Evolutionary conservation across 2,888 invertebrate species (phyloP).

Genomic region (Drymonia ruficornis): DNA sequence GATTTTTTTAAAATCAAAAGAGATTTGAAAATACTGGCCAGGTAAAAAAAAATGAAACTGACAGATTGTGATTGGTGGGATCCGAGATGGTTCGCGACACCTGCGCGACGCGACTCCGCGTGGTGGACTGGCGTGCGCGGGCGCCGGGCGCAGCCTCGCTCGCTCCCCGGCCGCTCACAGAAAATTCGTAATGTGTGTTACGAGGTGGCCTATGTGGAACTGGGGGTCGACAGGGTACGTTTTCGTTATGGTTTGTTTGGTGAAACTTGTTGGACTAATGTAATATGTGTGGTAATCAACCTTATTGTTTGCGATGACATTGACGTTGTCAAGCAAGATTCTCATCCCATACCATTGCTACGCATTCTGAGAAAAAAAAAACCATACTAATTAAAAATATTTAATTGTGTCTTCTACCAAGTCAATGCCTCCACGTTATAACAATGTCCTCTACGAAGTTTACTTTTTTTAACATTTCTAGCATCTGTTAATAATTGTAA

Average conservation of each 20-base stretch:
- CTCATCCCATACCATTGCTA: too few relatives aligned
- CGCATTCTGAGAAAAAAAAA: too few relatives aligned
- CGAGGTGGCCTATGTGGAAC: slow-evolving; percentile 68
- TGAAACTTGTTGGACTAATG: slow-evolving; percentile 36
- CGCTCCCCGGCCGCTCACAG: slow-evolving; percentile 54
- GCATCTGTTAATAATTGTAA: too few relatives aligned
- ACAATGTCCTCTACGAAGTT: too few relatives aligned
- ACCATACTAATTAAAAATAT: too few relatives aligned
- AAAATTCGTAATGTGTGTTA: slow-evolving; percentile 68
- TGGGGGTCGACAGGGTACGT: slow-evolving; percentile 61
- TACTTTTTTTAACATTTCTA: too few relatives aligned
- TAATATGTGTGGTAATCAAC: slow-evolving; percentile 28
- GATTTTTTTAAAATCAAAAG: not conserved
- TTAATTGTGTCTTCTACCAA: too few relatives aligned
- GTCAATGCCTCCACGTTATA: too few relatives aligned
- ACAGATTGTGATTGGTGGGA: slow-evolving; percentile 37
- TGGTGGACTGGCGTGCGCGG: slow-evolving; percentile 66
- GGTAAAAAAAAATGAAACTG: slow-evolving; percentile 37
- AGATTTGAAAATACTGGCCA: slow-evolving; percentile 16
- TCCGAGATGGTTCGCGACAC: slow-evolving; percentile 56
- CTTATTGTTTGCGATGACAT: slow-evolving; percentile 21
- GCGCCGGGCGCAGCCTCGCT: slow-evolving; percentile 50
- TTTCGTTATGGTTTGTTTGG: slow-evolving; percentile 41
- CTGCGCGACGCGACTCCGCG: slow-evolving; percentile 75
- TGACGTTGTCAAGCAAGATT: slow-evolving; percentile 7